Evolutionary conservation across 2,797 vertebrate genomes (phyloP).

Genomic region (Pogonophryne albipinna): DNA sequence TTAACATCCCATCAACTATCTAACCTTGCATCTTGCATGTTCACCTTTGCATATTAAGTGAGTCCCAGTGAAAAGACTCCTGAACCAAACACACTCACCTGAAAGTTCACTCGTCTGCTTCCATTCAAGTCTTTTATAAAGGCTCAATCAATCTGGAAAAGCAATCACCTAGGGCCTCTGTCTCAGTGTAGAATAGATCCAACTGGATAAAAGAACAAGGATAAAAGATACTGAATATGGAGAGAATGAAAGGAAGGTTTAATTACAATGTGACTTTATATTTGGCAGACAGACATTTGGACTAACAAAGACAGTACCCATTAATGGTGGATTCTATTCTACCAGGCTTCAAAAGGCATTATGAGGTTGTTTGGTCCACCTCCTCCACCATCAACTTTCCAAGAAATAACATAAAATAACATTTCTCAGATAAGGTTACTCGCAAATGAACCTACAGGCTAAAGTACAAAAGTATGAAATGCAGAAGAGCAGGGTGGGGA

Average conservation of each 20-base stretch:
- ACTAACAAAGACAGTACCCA: conserved; percentile 7
- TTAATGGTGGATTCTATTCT: not conserved
- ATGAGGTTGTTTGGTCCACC: not conserved
- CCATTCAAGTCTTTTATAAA: conserved; percentile 42
- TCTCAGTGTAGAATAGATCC: not conserved
- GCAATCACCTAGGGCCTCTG: not conserved
- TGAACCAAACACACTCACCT: conserved; percentile 24
- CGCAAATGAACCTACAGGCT: not conserved
- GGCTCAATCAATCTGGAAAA: conserved; percentile 28
- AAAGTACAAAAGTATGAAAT: not conserved
- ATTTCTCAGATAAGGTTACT: not conserved
- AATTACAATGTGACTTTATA: conserved; percentile 10
- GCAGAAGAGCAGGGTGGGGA: not conserved
- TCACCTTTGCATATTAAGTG: conserved; percentile 28
- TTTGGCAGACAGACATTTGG: not conserved
- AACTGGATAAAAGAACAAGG: not conserved
- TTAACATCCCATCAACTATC: not conserved
- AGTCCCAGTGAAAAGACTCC: conserved; percentile 15
- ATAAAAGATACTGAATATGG: not conserved
- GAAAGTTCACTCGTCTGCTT: conserved; percentile 50
- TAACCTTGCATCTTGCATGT: not conserved
- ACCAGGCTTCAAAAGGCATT: conserved; percentile 9
- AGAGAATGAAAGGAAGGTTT: conserved; percentile 4
- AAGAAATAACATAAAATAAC: not conserved
- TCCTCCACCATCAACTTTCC: not conserved